Evolutionary conservation across 2,888 invertebrate genomes (phyloP), one percentile per base, ranked within the genome.

Genomic region (Pasiphila rectangulata): DNA sequence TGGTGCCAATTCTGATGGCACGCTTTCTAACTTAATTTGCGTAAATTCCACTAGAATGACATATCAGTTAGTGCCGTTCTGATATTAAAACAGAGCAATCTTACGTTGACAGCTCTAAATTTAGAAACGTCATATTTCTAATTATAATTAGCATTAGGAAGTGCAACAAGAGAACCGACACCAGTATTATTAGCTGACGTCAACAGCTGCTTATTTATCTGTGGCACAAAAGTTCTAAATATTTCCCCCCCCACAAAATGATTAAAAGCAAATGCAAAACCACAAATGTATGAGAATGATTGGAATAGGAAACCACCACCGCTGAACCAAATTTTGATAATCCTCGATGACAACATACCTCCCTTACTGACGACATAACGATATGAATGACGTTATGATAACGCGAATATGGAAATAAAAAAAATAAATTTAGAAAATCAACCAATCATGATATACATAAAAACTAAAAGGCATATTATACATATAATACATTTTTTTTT

Each of bases 351-450:
- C 54, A 63, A 80, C 80, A 72, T 79, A 79, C 79, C 79, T 79
- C 73, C 79, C 73, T 61, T 52, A 75, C 79, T 79, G 67, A 63
- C 67, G 72, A 69, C 64, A 69, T 60, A 67, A 69, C 63, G 48
- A 60, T 55, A 63, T 64, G 64, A 67, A 74, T 73, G 70, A 59
- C 64, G 72, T 57, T 62, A 65, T 67, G 61, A 41, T 13, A 25
- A 38, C 37, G 37, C 60, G 65, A 59, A 74, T 82, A 80, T 82
- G 82, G 50, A 82, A 82, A 75, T 67, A 64, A 73, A 69, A 69
- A 71, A 72, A 69, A 59, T 56, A 41, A 53, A 51, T 46, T 56
- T 57, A 57, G 37, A 46, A 53, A 48, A 39, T 29, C 10, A 9
- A 10, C 2, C 3, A n/a, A 29, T n/a, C 16, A 24, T n/a, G n/a